Evolutionary conservation across 2,113 vertebrate species (phyloP).

Genomic region (Proterorhinus semilunaris): DNA sequence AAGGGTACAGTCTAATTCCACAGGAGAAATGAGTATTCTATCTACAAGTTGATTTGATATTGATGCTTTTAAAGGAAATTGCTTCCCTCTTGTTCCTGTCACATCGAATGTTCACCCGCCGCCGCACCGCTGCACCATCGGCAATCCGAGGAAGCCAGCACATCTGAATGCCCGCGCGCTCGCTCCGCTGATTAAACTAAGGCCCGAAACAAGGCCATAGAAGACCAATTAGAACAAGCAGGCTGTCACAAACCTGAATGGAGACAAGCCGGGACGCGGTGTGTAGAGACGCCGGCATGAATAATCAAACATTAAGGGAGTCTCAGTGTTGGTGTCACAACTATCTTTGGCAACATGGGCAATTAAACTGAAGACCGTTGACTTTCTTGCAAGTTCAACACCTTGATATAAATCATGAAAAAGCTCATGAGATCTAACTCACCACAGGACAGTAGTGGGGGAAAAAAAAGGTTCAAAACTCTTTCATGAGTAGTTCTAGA

Average conservation of each 20-base stretch:
- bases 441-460: not conserved
- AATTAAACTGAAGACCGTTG: slow-evolving; percentile 35
- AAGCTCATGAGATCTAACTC: not conserved
- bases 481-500: not conserved
- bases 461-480: not conserved
- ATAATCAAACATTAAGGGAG: slow-evolving; percentile 47
- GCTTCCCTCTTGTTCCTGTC: slow-evolving; percentile 32
- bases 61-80: slow-evolving; percentile 46
- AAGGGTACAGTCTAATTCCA: slow-evolving; percentile 22
- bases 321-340: slow-evolving; percentile 29
- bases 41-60: slow-evolving; percentile 40
- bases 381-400: not conserved
- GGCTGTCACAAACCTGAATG: slow-evolving; percentile 23
- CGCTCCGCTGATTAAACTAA: slow-evolving; percentile 41
- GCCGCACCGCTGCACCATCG: slow-evolving; percentile 12
- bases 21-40: slow-evolving; percentile 47
- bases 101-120: slow-evolving; percentile 37
- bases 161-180: slow-evolving; percentile 27
- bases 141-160: slow-evolving; percentile 20
- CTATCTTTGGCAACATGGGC: slow-evolving; percentile 19
- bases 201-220: slow-evolving; percentile 30
- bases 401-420: not conserved
- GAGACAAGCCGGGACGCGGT: slow-evolving; percentile 27
- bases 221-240: slow-evolving; percentile 54
- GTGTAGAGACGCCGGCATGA: slow-evolving; percentile 34